Evolutionary conservation across 1,140 invertebrate genomes (phyloP), one percentile per base, ranked within the genome.

Genomic region (Drosophila watanabei): DNA sequence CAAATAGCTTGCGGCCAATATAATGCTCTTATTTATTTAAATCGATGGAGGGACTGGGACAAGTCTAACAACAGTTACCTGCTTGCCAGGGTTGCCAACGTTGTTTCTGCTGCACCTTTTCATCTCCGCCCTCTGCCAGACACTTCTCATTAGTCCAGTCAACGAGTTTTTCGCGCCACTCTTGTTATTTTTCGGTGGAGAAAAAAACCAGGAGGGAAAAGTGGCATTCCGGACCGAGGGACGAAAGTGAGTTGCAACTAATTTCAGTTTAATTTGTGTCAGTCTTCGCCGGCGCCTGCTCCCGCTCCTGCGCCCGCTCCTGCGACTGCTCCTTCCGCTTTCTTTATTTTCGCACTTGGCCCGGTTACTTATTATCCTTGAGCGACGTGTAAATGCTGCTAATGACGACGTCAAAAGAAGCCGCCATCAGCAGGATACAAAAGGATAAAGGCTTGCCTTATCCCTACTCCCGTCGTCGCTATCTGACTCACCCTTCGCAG

Each of bases 221-320:
- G 45, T n/a, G 45, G 46, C 18, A 33, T 51, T 49, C 41, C 30
- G 24, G 24, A 24, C 24, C 24, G 14, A 32, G 37, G 35, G 20
- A 33, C 45, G 72, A 61, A 71, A 86, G 79, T 82, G 82, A 90
- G 87, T 82, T 91, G 82, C 80, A 90, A 90, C 86, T 90, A 90
- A 90, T 90, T 90, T 90, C 82, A 82, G 82, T 86, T 89, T 89
- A 89, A 89, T 89, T 89, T 89, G 86, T 89, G 86, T 89, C 86
- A 90, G 79, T 85, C 75, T 82, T 69, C 39, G 39, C 63, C 13
- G 58, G 51, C 65, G 43, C 59, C 70, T 11, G 24, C 48, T 37
- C 43, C 48, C 18, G 41, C 32, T 43, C n/a, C 24, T 7, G 14
- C 24, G 7, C 16, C n/a, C 6, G 10, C 30, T 3, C 3, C 32